Base-by-base conservation (phyloP, 2,113 vertebrate genomes). In the Mesocricetus auratus region DNA sequence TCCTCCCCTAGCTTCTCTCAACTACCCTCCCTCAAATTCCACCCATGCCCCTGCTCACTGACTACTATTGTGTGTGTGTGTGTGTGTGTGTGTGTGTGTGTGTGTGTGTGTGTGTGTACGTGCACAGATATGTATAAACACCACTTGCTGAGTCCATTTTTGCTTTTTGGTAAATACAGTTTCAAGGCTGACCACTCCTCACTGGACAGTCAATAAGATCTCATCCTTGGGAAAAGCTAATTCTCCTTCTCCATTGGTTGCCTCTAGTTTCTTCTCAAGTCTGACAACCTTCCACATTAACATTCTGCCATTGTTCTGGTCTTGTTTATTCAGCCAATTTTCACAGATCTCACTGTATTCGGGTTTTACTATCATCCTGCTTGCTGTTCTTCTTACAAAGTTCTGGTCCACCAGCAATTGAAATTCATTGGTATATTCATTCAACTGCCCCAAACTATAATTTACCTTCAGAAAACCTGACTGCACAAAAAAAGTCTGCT, bases 381-480 rank as follows among this genome's bases (percentile, higher is more conserved):
- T 4, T 7, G 9, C 33, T 39, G 2, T 39, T 26, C 53, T 82
- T 24, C 3, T 42, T 92, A 29, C 9, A 24, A 85, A 16, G 29
- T 31, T 3, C 12, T 5, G 13, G 58, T 21, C 6, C 17, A 62
- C 8, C 64, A 96, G 39, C 31, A 56, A 39, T 33, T 22, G 56
- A 92, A 50, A 74, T 77, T 15, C 8, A 36, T 60, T 29, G 86
- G 81, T 42, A 36, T 62, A 33, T 16, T 66, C 69, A 68, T 58
- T 39, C 33, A 66, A 90, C 82, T 95, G 22, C 74, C 47, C 42
- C 6, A 74, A 68, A 79, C 19, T 33, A 31, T 39, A 71, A 21
- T 91, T 89, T 73, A 93, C 31, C 77, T 95, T 92, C 36, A 96
- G 74, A 86, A 82, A 10, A 78, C 47, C 42, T 82, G 90, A 17